Evolutionary conservation across 2,797 vertebrate species (phyloP).

Genomic region (Cheirogaleus major): DNA sequence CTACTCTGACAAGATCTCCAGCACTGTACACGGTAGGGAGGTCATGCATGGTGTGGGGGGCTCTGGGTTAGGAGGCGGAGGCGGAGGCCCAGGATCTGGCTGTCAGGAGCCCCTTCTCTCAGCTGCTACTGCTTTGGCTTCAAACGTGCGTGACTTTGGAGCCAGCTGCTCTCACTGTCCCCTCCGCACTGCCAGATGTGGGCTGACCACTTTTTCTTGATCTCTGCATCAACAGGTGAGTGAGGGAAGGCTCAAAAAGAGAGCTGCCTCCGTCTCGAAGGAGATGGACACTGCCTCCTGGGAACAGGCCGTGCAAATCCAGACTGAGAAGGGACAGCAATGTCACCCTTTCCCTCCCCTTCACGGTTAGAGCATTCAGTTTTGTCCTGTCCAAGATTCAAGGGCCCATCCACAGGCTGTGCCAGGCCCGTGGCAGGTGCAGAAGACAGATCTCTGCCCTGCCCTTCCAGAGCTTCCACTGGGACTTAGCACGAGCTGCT

Average conservation of each 20-base stretch:
- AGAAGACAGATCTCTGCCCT: background rate
- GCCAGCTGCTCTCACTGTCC: background rate
- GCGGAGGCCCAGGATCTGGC: background rate
- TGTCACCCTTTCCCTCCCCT: too few species aligned
- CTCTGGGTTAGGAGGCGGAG: background rate
- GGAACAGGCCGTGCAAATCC: background rate
- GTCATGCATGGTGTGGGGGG: background rate
- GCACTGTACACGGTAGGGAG: background rate
- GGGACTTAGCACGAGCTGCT: background rate
- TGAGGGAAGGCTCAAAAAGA: background rate
- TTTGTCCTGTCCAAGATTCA: background rate
- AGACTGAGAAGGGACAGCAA: background rate
- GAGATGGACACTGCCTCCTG: background rate
- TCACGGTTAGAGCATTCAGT: background rate
- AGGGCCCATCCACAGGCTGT: background rate
- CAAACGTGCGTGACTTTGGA: background rate
- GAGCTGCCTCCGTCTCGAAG: background rate
- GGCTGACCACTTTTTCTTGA: background rate
- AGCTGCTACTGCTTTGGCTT: background rate
- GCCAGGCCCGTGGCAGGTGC: background rate
- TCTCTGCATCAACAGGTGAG: background rate
- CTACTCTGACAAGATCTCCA: background rate
- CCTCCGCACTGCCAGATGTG: background rate
- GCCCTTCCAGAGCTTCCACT: background rate
- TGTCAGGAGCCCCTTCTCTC: too few species aligned